A percentile compares a stretch with the other conserved stretches of the same genome.
phyloP scores from a whole-genome alignment of 2,888 invertebrate genomes.

The Xestobium rufovillosum region DNA sequence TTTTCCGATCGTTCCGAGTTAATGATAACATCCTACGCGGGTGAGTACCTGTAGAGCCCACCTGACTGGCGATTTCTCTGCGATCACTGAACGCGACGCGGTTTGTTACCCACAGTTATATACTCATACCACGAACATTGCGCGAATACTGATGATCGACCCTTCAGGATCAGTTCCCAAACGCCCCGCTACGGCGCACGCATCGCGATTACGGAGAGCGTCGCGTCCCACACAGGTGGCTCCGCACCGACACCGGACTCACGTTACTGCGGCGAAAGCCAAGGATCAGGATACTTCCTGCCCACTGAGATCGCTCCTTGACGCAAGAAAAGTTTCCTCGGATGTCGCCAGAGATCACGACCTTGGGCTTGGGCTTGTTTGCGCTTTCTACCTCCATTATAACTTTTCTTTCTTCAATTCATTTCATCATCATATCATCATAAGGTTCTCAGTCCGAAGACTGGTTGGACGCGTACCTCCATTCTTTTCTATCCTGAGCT shows the following conservation, averaged over 20 bases:
- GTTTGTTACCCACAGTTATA: slow-evolving; percentile 37
- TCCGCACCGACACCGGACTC: slow-evolving; percentile 24
- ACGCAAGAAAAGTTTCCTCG: no score
- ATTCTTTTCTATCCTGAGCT: no score
- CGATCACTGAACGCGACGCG: slow-evolving; percentile 35
- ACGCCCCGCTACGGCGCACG: slow-evolving; percentile 37
- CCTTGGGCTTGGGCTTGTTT: no score
- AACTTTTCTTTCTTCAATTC: no score
- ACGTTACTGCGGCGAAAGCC: slow-evolving; percentile 11
- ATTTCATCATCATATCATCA: no score
- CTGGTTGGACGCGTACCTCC: no score
- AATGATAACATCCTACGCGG: no score
- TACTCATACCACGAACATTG: slow-evolving; percentile 39
- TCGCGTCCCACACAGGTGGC: slow-evolving; percentile 38
- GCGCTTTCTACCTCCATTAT: no score
- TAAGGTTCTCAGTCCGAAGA: no score
- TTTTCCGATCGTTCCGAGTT: no score
- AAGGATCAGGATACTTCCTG: slow-evolving; percentile 9
- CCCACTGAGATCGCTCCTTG: no score
- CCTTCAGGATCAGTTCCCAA: slow-evolving; percentile 30
- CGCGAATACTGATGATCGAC: slow-evolving; percentile 43
- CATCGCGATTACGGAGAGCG: slow-evolving; percentile 28
- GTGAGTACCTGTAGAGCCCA: slow-evolving; percentile 35
- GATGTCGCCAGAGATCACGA: no score
- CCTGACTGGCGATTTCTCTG: slow-evolving; percentile 28